Percentiles rank a stretch among this genome's conserved stretches.
These are phyloP conservation scores for Dendrocopos noguchii DNA, from an alignment of 2,113 vertebrate genomes.

Conservation along the genomic window DNA sequence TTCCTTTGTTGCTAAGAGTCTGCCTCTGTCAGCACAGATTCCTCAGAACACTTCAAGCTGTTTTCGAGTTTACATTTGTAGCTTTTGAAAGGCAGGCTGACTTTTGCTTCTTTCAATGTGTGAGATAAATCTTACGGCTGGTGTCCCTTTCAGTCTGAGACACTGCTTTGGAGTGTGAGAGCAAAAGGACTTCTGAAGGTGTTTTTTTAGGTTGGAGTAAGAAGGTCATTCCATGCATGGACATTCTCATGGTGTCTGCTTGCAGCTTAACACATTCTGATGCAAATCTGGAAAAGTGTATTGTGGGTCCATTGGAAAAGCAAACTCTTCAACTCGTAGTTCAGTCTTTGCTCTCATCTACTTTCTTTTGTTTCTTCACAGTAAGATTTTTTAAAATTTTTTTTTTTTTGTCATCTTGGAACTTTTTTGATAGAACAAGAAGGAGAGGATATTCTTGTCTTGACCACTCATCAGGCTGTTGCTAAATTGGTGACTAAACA, in stretches of 20 bases:
- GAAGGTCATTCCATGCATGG: background rate
- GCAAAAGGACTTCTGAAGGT: background rate
- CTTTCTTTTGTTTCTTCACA: background rate
- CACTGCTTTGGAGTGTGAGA: background rate
- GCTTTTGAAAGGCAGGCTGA: background rate
- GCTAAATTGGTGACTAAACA: slow-evolving; percentile 53
- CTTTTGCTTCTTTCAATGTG: background rate
- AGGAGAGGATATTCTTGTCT: slow-evolving; percentile 46
- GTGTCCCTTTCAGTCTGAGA: background rate
- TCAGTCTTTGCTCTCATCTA: background rate
- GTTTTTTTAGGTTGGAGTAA: background rate
- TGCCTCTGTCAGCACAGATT: background rate
- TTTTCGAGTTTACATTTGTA: background rate
- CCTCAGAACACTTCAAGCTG: background rate
- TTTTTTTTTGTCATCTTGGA: background rate
- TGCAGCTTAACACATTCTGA: background rate
- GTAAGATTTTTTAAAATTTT: background rate
- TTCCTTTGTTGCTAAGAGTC: background rate
- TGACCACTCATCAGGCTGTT: slow-evolving; percentile 37
- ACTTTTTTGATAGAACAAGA: slow-evolving; percentile 35
- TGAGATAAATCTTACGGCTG: background rate
- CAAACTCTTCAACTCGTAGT: background rate
- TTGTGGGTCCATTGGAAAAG: background rate
- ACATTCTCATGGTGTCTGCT: background rate
- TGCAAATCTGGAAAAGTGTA: background rate